These are phyloP conservation scores for Drosophila oshimai DNA, from an alignment of 1,140 invertebrate genomes.

Conservation along the genomic window DNA sequence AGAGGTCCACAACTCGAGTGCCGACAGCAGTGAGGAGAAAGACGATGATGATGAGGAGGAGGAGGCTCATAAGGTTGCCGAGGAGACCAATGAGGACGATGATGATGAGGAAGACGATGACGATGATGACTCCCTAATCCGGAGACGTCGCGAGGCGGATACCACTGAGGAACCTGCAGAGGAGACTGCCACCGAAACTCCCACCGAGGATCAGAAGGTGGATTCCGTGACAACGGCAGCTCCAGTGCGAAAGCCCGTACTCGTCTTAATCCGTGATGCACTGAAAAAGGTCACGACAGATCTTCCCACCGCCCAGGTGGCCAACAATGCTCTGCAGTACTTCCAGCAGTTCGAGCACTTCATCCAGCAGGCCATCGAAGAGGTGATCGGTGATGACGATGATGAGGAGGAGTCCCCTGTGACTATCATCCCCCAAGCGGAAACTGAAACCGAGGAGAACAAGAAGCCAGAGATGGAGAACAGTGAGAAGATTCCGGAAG, in stretches of 20 bases:
- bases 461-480: slow-evolving; percentile 40
- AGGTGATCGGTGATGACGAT: slow-evolving; percentile 72
- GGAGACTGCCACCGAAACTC: slow-evolving; percentile 31
- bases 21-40: slow-evolving; percentile 48
- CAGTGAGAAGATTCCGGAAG: background rate
- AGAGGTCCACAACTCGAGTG: slow-evolving; percentile 26
- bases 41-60: slow-evolving; percentile 31
- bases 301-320: slow-evolving; percentile 75
- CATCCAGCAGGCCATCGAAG: slow-evolving; percentile 75
- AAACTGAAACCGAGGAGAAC: slow-evolving; percentile 2
- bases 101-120: slow-evolving; percentile 40
- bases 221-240: slow-evolving; percentile 14
- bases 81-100: slow-evolving; percentile 53
- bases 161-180: slow-evolving; percentile 5
- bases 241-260: slow-evolving; percentile 61
- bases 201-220: slow-evolving; percentile 22
- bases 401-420: slow-evolving; percentile 62
- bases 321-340: slow-evolving; percentile 76
- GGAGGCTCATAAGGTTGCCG: slow-evolving; percentile 15
- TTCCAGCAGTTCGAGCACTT: slow-evolving; percentile 81
- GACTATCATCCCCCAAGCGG: slow-evolving; percentile 10
- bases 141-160: slow-evolving; percentile 47
- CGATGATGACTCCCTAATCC: slow-evolving; percentile 36
- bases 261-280: slow-evolving; percentile 75
- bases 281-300: slow-evolving; percentile 75